A percentile compares a stretch with the other conserved stretches of the same genome.
These are phyloP conservation scores for Prosapia bicincta DNA, from an alignment of 2,888 invertebrate genomes.

Conservation along the genomic window DNA sequence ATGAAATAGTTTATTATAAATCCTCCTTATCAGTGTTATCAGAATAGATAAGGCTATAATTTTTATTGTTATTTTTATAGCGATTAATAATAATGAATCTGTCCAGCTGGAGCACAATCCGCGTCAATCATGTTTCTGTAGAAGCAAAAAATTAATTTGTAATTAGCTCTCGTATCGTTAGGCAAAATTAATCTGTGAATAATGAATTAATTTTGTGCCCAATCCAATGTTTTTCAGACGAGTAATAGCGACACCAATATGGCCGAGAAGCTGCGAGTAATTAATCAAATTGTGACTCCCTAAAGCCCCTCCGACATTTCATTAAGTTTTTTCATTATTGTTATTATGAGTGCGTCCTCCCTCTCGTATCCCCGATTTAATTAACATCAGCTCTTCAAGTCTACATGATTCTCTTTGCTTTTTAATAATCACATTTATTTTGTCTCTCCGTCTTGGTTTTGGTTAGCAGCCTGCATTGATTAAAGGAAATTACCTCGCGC, in stretches of 20 bases:
- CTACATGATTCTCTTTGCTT: background rate
- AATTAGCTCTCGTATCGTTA: background rate
- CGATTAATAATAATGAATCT: background rate
- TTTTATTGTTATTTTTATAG: background rate
- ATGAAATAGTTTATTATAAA: background rate
- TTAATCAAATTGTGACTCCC: constrained; percentile 12
- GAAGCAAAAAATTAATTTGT: background rate
- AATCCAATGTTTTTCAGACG: background rate
- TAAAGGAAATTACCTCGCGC: background rate
- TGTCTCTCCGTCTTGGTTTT: background rate
- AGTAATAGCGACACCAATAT: background rate
- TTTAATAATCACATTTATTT: constrained; percentile 2
- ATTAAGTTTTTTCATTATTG: constrained; percentile 17
- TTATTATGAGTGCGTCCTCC: constrained; percentile 4
- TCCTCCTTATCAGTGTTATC: background rate
- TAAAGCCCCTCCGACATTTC: constrained; percentile 8
- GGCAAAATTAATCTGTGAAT: background rate
- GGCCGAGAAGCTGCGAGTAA: background rate
- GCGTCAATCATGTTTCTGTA: background rate
- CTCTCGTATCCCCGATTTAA: background rate
- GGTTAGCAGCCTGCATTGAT: background rate
- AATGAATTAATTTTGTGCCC: background rate
- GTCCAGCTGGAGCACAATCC: background rate
- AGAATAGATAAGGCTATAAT: background rate
- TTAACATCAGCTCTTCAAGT: constrained; percentile 2